phyloP scores from a whole-genome alignment of 2,888 invertebrate genomes.

The Temnothorax rugatulus region DNA sequence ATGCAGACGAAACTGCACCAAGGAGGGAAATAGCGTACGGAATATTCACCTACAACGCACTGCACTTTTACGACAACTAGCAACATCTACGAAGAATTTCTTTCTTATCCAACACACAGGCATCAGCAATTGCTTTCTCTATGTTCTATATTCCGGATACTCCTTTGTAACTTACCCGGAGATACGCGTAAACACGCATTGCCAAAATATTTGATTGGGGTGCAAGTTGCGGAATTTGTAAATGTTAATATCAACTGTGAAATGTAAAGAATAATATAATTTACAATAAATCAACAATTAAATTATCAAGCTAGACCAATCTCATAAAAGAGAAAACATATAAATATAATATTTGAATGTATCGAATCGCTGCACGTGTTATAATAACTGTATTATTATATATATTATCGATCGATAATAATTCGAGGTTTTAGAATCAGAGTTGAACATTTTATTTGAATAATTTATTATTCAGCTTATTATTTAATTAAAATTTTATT shows the following conservation, averaged over 20 bases:
- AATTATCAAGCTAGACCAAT: background rate
- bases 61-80: slow-evolving; percentile 60
- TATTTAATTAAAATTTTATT: too few relatives aligned
- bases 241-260: background rate
- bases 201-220: slow-evolving; percentile 3
- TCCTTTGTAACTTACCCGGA: slow-evolving; percentile 5
- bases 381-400: background rate
- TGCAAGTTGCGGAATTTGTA: background rate
- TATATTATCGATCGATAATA: background rate
- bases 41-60: slow-evolving; percentile 69
- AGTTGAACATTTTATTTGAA: too few relatives aligned
- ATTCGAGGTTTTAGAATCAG: background rate
- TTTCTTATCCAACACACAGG: slow-evolving; percentile 66
- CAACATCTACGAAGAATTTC: slow-evolving; percentile 70
- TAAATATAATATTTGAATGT: slow-evolving; percentile 7
- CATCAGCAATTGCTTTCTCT: slow-evolving; percentile 24
- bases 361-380: background rate
- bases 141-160: background rate
- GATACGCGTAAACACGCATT: background rate
- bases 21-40: slow-evolving; percentile 54
- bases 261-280: slow-evolving; percentile 11
- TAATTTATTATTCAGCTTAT: too few relatives aligned
- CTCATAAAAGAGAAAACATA: background rate
- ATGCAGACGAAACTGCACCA: slow-evolving; percentile 62
- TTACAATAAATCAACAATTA: background rate